These are phyloP conservation scores for Nysson spinosus DNA, from an alignment of 2,888 invertebrate genomes.

Conservation along the genomic window DNA sequence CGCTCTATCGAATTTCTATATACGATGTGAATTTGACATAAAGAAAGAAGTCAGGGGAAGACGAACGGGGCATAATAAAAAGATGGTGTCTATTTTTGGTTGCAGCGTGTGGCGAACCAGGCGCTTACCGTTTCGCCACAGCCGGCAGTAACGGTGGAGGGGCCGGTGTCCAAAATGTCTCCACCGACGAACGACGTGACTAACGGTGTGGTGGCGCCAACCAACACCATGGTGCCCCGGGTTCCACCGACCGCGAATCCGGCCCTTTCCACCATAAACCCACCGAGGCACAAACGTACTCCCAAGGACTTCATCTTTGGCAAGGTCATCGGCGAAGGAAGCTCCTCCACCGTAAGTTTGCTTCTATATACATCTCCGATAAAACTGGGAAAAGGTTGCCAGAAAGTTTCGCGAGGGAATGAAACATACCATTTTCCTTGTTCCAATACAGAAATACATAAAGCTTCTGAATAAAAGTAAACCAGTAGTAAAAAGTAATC, in stretches of 20 bases:
- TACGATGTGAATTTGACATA: too few species aligned
- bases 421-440: too few species aligned
- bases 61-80: background rate
- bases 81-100: slow-evolving; percentile 47
- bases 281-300: slow-evolving; percentile 82
- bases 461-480: too few species aligned
- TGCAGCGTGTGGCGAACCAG: slow-evolving; percentile 77
- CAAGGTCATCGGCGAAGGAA: slow-evolving; percentile 97
- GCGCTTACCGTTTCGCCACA: slow-evolving; percentile 76
- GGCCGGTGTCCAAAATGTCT: slow-evolving; percentile 76
- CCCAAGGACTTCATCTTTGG: slow-evolving; percentile 96
- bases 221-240: slow-evolving; percentile 79
- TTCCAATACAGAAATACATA: too few species aligned
- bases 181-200: slow-evolving; percentile 80
- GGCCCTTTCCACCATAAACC: slow-evolving; percentile 73
- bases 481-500: too few species aligned
- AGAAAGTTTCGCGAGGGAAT: too few species aligned
- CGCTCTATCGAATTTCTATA: too few species aligned
- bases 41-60: background rate
- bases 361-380: too few species aligned
- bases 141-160: slow-evolving; percentile 76
- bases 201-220: slow-evolving; percentile 79
- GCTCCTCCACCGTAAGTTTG: slow-evolving; percentile 90
- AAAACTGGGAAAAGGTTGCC: too few species aligned
- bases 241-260: slow-evolving; percentile 77